A percentile compares a stretch with the other conserved stretches of the same genome.
phyloP scores from a whole-genome alignment of 2,797 vertebrate genomes.

The Hypotaenidia okinawae region DNA sequence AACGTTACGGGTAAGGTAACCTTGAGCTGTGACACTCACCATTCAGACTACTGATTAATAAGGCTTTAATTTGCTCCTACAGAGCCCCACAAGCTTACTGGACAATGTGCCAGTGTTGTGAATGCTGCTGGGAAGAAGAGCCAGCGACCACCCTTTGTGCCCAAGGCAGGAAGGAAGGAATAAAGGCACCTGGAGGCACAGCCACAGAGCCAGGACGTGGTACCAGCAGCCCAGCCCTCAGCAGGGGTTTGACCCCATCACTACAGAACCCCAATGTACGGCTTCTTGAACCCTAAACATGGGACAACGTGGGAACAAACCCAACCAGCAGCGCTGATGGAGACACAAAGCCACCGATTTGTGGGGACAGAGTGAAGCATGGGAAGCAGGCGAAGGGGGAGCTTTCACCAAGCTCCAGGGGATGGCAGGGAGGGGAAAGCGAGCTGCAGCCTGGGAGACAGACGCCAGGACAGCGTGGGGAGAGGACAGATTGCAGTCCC shows the following conservation, averaged over 20 bases:
- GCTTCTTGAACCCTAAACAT: neutral
- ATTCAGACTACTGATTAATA: neutral
- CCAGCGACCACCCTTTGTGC: neutral
- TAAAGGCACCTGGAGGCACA: neutral
- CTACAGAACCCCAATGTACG: neutral
- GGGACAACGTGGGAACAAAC: neutral
- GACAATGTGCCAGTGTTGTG: neutral
- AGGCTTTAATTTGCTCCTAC: neutral
- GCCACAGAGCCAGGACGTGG: rapidly evolving
- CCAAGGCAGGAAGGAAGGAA: neutral
- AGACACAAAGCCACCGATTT: neutral
- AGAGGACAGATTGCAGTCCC: neutral
- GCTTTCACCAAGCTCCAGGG: neutral
- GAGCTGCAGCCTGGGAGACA: neutral
- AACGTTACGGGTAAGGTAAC: neutral
- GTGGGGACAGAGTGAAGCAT: neutral
- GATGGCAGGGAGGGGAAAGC: neutral
- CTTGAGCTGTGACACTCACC: neutral
- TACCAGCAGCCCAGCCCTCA: neutral
- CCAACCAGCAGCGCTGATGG: neutral
- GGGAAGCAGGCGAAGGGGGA: neutral
- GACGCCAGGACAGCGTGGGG: neutral
- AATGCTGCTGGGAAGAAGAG: neutral
- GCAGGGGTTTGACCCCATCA: no score
- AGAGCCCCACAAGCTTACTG: neutral